These are phyloP conservation scores for Hecatera dysodea DNA, from an alignment of 2,888 invertebrate genomes.

Conservation along the genomic window DNA sequence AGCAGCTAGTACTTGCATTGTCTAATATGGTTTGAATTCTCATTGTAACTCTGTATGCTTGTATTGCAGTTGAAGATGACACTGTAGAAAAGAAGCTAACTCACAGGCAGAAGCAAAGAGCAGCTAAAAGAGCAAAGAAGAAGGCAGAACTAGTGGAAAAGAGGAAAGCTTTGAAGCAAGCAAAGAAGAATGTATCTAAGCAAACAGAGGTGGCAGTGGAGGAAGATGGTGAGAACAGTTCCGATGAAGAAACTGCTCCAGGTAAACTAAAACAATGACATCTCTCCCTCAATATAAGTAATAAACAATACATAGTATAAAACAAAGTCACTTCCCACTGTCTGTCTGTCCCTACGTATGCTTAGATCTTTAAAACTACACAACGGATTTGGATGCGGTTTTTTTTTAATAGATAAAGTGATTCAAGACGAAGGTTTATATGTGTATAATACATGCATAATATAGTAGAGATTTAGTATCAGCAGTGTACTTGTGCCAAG, in stretches of 20 bases:
- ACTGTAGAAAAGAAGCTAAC: slow-evolving; percentile 91
- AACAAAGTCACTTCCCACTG: too few species aligned
- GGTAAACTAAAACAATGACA: too few species aligned
- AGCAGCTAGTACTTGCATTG: background rate
- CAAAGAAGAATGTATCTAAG: slow-evolving; percentile 84
- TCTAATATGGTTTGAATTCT: background rate
- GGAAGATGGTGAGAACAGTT: slow-evolving; percentile 72
- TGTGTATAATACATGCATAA: too few species aligned
- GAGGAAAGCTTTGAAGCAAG: slow-evolving; percentile 82
- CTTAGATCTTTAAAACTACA: too few species aligned
- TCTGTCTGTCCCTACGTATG: too few species aligned
- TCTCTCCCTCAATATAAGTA: too few species aligned
- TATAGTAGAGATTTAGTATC: too few species aligned
- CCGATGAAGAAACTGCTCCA: slow-evolving; percentile 78
- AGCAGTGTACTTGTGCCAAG: too few species aligned
- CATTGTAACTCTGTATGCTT: background rate
- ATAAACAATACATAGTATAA: too few species aligned
- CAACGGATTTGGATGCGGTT: too few species aligned
- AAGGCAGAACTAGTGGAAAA: slow-evolving; percentile 86
- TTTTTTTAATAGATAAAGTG: too few species aligned
- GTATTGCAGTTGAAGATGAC: slow-evolving; percentile 86
- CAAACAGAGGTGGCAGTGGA: slow-evolving; percentile 73
- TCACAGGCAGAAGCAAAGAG: slow-evolving; percentile 93
- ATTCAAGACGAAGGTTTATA: too few species aligned
- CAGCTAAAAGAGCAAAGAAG: slow-evolving; percentile 91